Conservation (phyloP, 2,888 invertebrate genomes). For the Macrophya alboannulata region DNA sequence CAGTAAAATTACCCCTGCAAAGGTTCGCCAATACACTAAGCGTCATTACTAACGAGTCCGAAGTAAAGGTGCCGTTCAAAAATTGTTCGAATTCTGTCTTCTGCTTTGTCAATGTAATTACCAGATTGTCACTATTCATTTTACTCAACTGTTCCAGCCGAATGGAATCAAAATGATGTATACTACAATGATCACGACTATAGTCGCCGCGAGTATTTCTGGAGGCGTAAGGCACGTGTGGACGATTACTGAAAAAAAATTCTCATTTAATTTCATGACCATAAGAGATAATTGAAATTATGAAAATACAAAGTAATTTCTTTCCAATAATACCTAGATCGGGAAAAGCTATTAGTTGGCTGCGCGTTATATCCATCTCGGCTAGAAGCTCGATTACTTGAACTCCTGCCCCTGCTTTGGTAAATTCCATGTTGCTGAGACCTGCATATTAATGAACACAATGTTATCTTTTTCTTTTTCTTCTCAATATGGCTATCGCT, state of each 20-base stretch:
- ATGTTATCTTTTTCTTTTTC: background rate
- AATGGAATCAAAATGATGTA: conserved; percentile 13
- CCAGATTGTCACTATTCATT: conserved; percentile 32
- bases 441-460: background rate
- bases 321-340: conserved; percentile 9
- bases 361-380: background rate
- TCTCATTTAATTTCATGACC: background rate
- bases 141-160: conserved; percentile 31
- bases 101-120: background rate
- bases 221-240: background rate
- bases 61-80: background rate
- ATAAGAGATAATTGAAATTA: background rate
- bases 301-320: background rate
- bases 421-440: background rate
- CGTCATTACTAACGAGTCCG: conserved; percentile 39
- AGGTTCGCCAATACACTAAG: conserved; percentile 22
- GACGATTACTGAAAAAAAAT: background rate
- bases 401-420: too few species aligned
- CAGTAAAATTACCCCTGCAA: conserved; percentile 31
- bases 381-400: background rate
- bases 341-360: background rate
- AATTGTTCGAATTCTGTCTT: conserved; percentile 43
- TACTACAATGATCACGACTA: background rate
- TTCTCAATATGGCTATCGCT: too few species aligned
- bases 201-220: background rate